Base-by-base conservation (phyloP, 1,140 invertebrate species). In the Conus betulinus region DNA sequence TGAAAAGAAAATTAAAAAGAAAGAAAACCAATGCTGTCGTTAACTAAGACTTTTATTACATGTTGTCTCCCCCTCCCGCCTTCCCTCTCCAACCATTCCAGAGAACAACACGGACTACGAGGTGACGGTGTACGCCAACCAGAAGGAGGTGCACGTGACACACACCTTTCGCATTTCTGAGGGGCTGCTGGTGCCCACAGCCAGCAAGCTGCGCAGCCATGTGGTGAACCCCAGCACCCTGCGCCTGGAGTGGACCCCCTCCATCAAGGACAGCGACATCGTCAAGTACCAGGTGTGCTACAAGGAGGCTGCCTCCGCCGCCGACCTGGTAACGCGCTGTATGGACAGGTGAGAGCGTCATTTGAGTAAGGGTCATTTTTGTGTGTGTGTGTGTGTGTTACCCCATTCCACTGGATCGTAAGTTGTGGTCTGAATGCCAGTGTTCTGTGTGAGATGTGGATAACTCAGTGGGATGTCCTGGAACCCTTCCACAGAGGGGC, bases 101-200 rank as follows among this genome's bases (percentile, higher is more conserved):
- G 91, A 90, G 60, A 91, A 92, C 84, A 85, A 90, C 51, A 89
- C 90, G 20, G 83, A 87, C 52, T 92, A 92, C 74, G 89, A 90
- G 51, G 88, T 92, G 15, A 88, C 88, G 51, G 57, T 92, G 25
- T 76, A 85, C 17, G 90, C 87, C 23, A 87, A 52, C 20, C 88
- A 84, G n/a, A n/a, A n/a, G 13, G 53, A 82, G n/a, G 52, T 87
- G 2, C 71, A 87, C 23, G 85, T 79, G n/a, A 71, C 81, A 15
- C 87, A 84, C 87, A 88, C 79, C 57, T 84, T 84, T 57, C 82
- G 87, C 52, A 83, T 83, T 17, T 86, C 88, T 6, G 83, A 89
- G 27, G 83, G 87, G 0, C 87, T 88, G 51, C 82, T 87, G 71
- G 71, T 78, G 27, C 85, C 85, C 11, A 55, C 17, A n/a, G n/a